These are phyloP conservation scores for Philhelius pedissequus DNA, from an alignment of 2,888 invertebrate species.

Conservation along the genomic window DNA sequence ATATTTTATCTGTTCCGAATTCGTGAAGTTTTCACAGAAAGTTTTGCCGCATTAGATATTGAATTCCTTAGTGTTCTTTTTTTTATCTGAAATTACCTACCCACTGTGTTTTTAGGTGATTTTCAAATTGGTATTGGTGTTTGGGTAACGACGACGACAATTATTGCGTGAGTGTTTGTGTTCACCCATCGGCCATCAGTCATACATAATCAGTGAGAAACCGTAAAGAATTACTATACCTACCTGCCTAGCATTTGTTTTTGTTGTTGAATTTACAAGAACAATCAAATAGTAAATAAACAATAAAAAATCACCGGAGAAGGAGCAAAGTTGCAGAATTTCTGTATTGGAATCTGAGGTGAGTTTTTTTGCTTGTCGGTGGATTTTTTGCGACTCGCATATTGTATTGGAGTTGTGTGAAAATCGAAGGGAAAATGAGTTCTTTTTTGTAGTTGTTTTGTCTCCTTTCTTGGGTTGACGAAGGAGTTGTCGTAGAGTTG, in stretches of 20 bases:
- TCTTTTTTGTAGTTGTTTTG: constrained; percentile 23
- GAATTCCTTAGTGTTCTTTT: constrained; percentile 6
- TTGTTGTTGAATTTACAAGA: constrained; percentile 33
- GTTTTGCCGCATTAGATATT: background rate
- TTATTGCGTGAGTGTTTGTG: constrained; percentile 37
- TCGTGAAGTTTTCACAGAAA: background rate
- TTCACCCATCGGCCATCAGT: background rate
- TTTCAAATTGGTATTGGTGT: constrained; percentile 29
- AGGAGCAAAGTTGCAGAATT: constrained; percentile 10
- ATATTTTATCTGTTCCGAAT: background rate
- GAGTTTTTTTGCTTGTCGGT: constrained; percentile 24
- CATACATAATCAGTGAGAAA: background rate
- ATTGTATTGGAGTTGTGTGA: constrained; percentile 17
- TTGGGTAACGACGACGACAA: constrained; percentile 9
- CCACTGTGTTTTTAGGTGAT: background rate
- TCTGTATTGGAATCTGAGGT: constrained; percentile 15
- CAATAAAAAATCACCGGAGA: constrained; percentile 8
- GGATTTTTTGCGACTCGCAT: background rate
- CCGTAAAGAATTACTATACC: constrained; percentile 20
- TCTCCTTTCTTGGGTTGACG: constrained; percentile 16
- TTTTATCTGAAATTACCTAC: background rate
- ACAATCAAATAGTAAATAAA: constrained; percentile 52
- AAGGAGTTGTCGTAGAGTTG: background rate
- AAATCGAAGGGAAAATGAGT: constrained; percentile 31
- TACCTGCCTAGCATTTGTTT: background rate